These are phyloP conservation scores for Pica pica DNA, from an alignment of 2,113 vertebrate species.

Conservation along the genomic window DNA sequence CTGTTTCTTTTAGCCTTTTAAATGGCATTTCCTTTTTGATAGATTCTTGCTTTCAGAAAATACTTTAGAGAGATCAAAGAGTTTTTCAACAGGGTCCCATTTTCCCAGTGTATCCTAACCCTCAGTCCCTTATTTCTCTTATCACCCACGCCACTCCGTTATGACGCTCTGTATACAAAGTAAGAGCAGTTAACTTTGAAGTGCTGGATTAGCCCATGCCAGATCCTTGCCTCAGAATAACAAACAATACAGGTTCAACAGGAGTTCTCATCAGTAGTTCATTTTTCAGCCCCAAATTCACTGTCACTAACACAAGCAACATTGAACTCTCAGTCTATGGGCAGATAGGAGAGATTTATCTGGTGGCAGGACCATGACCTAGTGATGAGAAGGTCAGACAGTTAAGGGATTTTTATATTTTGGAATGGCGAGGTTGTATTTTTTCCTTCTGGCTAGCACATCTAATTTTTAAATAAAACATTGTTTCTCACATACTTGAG, in stretches of 20 bases:
- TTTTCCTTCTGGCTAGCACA: slow-evolving; percentile 62
- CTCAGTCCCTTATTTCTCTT: slow-evolving; percentile 84
- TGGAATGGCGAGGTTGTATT: slow-evolving; percentile 61
- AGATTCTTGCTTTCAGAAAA: slow-evolving; percentile 86
- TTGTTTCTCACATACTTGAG: slow-evolving; percentile 70
- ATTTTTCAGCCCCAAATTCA: slow-evolving; percentile 86
- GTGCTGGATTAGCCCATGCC: slow-evolving; percentile 83
- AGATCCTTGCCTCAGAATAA: slow-evolving; percentile 89
- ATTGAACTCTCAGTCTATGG: slow-evolving; percentile 79
- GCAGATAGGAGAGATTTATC: slow-evolving; percentile 81
- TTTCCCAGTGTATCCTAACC: slow-evolving; percentile 79
- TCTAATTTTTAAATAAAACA: slow-evolving; percentile 72
- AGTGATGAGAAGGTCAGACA: slow-evolving; percentile 66
- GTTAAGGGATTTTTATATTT: slow-evolving; percentile 75
- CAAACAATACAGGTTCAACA: slow-evolving; percentile 84
- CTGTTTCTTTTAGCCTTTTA: slow-evolving; percentile 69
- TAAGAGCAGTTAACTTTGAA: slow-evolving; percentile 84
- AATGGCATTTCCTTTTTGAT: slow-evolving; percentile 78
- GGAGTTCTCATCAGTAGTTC: slow-evolving; percentile 84
- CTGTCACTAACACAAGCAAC: slow-evolving; percentile 83
- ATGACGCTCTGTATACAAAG: slow-evolving; percentile 93
- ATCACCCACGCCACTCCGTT: slow-evolving; percentile 82
- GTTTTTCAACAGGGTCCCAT: slow-evolving; percentile 69
- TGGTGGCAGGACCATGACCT: slow-evolving; percentile 75
- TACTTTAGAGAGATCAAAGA: slow-evolving; percentile 91